phyloP scores from a whole-genome alignment of 2,113 vertebrate species.

The Jaculus jaculus region DNA sequence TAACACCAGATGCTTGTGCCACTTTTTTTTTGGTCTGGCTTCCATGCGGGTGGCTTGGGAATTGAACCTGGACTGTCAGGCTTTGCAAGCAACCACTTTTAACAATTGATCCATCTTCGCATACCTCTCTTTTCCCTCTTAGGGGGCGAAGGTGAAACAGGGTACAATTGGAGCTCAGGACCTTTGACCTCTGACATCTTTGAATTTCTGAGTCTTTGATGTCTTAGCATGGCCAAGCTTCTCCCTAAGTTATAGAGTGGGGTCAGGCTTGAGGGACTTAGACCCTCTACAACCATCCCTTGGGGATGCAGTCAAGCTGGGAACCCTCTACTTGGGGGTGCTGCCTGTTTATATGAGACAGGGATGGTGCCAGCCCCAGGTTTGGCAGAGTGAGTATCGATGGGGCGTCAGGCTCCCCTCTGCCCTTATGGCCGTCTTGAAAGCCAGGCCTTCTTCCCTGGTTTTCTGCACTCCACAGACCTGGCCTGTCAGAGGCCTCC shows the following conservation, averaged over 20 bases:
- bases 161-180: constrained; percentile 75
- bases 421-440: neutral
- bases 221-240: constrained; percentile 67
- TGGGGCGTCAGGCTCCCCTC: rapidly evolving
- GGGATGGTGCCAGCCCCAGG: no score
- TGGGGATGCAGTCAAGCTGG: neutral
- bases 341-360: no score
- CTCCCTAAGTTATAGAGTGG: neutral
- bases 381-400: rapidly evolving
- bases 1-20: no score
- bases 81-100: no score
- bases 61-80: no score
- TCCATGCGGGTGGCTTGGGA: no score
- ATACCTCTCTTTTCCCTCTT: constrained; percentile 49
- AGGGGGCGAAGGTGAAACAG: constrained; percentile 74
- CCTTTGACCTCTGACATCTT: constrained; percentile 79
- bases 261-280: neutral
- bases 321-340: rapidly evolving
- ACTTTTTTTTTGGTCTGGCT: no score
- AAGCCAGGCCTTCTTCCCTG: neutral
- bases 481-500: neutral
- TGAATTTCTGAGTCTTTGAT: constrained; percentile 82
- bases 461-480: rapidly evolving
- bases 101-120: no score
- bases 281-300: neutral